Conservation (phyloP, 2,888 invertebrate genomes). For the Drosophila nigricruria region DNA sequence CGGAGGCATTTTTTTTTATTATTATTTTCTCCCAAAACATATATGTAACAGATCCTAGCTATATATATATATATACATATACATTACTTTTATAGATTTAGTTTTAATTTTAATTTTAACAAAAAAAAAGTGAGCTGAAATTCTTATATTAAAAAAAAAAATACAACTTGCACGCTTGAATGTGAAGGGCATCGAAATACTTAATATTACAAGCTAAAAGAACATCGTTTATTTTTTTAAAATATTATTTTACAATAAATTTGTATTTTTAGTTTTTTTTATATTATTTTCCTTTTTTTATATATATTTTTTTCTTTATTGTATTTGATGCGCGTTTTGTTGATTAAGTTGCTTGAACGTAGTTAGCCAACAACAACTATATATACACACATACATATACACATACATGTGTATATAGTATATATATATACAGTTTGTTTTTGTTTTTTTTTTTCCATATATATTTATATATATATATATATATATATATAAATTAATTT, state of each 20-base stretch:
- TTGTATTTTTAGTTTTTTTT: slow-evolving; percentile 34
- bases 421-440: slow-evolving; percentile 41
- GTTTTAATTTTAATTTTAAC: slow-evolving; percentile 9
- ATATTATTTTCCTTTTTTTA: slow-evolving; percentile 16
- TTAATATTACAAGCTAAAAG: slow-evolving; percentile 3
- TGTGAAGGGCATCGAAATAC: slow-evolving; percentile 40
- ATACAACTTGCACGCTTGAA: slow-evolving; percentile 65
- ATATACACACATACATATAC: slow-evolving; percentile 15
- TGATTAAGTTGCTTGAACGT: slow-evolving; percentile 75
- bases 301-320: slow-evolving; percentile 17
- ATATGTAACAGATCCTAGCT: slow-evolving; percentile 11
- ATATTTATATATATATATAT: too few species aligned
- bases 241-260: slow-evolving; percentile 12
- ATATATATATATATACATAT: background rate
- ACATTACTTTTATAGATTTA: slow-evolving; percentile 13
- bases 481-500: slow-evolving; percentile 13
- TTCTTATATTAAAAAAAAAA: slow-evolving; percentile 11
- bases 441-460: slow-evolving; percentile 40
- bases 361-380: slow-evolving; percentile 54
- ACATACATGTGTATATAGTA: background rate
- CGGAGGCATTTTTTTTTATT: slow-evolving; percentile 66
- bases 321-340: slow-evolving; percentile 33
- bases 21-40: background rate
- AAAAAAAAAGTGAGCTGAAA: slow-evolving; percentile 12
- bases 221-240: background rate